These are phyloP conservation scores for Phyllostomus discolor DNA, from an alignment of 2,113 vertebrate genomes.

Conservation along the genomic window DNA sequence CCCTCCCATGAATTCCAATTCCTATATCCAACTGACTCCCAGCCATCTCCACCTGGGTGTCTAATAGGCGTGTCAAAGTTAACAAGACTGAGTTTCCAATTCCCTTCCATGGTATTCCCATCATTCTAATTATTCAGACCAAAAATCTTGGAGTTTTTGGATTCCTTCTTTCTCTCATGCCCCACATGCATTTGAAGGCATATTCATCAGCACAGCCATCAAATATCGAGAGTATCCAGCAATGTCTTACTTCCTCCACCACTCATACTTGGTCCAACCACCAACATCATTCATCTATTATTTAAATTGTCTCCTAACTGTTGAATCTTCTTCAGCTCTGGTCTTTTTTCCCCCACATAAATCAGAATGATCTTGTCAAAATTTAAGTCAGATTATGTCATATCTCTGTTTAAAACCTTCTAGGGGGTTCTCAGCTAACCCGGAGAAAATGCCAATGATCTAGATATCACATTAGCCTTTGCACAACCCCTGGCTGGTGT, in stretches of 20 bases:
- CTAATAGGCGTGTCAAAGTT: not conserved
- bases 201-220: not conserved
- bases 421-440: not conserved
- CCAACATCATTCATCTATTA: not conserved
- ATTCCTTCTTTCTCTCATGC: not conserved
- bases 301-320: not conserved
- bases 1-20: not conserved
- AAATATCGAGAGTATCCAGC: not conserved
- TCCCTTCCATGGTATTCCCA: not conserved
- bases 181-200: not conserved
- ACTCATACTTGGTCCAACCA: not conserved
- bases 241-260: not conserved
- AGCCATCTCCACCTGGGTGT: not conserved
- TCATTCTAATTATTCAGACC: not conserved
- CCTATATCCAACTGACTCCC: not conserved
- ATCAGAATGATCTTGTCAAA: not conserved
- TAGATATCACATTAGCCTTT: not conserved
- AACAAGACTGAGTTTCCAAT: not conserved
- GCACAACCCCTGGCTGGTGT: rapidly evolving
- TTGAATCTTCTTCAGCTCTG: not conserved
- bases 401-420: not conserved
- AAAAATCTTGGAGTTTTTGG: not conserved
- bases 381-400: not conserved
- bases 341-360: not conserved
- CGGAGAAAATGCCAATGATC: not conserved